Conservation (phyloP, 2,888 invertebrate genomes). For the Pandemis corylana region DNA sequence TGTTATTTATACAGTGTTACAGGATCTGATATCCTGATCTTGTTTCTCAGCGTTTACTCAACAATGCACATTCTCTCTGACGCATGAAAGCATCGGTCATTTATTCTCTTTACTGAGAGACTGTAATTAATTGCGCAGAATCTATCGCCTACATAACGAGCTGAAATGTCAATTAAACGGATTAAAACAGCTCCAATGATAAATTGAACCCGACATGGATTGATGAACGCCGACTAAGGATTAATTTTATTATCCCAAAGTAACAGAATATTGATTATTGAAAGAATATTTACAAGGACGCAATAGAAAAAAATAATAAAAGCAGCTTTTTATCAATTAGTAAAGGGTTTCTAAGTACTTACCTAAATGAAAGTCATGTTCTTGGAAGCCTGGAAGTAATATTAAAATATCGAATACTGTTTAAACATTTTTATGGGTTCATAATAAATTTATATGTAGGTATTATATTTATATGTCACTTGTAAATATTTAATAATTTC, state of each 20-base stretch:
- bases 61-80: conserved; percentile 26
- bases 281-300: conserved; percentile 59
- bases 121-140: conserved; percentile 60
- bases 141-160: conserved; percentile 59
- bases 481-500: too few relatives aligned
- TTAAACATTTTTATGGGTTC: too few relatives aligned
- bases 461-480: too few relatives aligned
- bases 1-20: not conserved
- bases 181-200: conserved; percentile 65
- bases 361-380: not conserved
- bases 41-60: conserved; percentile 9
- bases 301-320: not conserved
- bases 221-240: conserved; percentile 62
- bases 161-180: conserved; percentile 70
- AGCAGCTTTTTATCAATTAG: not conserved
- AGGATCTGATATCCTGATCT: not conserved
- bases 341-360: not conserved
- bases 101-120: conserved; percentile 48
- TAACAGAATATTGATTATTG: conserved; percentile 59
- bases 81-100: conserved; percentile 41
- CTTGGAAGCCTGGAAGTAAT: not conserved
- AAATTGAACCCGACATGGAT: conserved; percentile 64
- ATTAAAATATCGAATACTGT: not conserved
- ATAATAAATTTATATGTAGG: too few relatives aligned
- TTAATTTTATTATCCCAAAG: conserved; percentile 63